Evolutionary conservation across 2,797 vertebrate species (phyloP).

Genomic region (Aulostomus chinensis): DNA sequence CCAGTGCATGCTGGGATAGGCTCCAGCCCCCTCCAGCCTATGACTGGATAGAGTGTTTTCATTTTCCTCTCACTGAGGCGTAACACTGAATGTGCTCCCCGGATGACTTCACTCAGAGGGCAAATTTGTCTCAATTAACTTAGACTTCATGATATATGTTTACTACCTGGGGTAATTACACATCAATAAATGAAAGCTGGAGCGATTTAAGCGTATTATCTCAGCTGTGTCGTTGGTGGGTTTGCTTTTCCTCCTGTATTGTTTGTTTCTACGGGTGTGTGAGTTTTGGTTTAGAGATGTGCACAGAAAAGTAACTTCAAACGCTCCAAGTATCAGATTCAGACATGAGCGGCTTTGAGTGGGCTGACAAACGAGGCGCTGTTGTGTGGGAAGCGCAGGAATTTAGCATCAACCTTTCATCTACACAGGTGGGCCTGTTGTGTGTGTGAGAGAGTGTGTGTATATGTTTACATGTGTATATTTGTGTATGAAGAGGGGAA

Average conservation of each 20-base stretch:
- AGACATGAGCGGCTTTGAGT: constrained; percentile 69
- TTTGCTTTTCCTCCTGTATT: constrained; percentile 1
- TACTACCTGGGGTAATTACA: background rate
- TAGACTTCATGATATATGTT: no score
- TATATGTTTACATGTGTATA: constrained; percentile 1
- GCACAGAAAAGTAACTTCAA: constrained; percentile 72
- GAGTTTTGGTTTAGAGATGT: constrained; percentile 41
- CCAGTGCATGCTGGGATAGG: constrained; percentile 11
- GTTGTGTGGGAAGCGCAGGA: constrained; percentile 81
- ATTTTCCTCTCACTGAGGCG: constrained; percentile 36
- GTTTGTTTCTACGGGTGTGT: constrained; percentile 12
- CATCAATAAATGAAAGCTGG: background rate
- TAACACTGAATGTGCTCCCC: constrained; percentile 28
- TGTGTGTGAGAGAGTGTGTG: constrained; percentile 11
- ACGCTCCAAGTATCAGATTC: constrained; percentile 82
- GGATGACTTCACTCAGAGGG: constrained; percentile 7
- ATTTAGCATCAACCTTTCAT: constrained; percentile 84
- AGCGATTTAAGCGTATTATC: no score
- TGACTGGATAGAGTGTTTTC: constrained; percentile 27
- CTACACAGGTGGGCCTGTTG: constrained; percentile 80
- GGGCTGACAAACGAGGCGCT: constrained; percentile 76
- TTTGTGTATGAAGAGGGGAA: constrained; percentile 1
- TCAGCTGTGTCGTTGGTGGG: background rate
- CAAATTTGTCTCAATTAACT: constrained; percentile 3
- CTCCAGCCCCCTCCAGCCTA: constrained; percentile 20